Percentiles rank a stretch among this genome's conserved stretches.
Conservation (phyloP, 2,888 invertebrate species). For the Ferrisia virgata region DNA sequence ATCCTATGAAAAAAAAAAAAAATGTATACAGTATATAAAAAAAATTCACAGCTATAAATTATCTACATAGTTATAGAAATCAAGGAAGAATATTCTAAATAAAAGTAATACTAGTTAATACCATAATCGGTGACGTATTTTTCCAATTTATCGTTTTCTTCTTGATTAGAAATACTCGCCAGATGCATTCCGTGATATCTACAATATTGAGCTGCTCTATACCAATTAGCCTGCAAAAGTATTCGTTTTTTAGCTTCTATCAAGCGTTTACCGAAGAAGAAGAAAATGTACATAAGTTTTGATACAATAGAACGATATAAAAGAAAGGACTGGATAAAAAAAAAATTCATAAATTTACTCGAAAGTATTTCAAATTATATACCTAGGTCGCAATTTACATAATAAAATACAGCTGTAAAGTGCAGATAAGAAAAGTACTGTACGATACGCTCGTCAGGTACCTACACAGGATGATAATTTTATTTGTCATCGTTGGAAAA, state of each 20-base stretch:
- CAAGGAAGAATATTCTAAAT: too few relatives aligned
- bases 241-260: not conserved
- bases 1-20: conserved; percentile 59
- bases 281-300: not conserved
- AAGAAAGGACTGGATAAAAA: too few relatives aligned
- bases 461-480: not conserved
- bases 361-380: not conserved
- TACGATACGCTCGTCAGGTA: not conserved
- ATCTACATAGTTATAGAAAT: too few relatives aligned
- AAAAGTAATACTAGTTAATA: too few relatives aligned
- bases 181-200: conserved; percentile 91
- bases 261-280: not conserved
- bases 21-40: conserved; percentile 2
- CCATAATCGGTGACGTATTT: conserved; percentile 87
- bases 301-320: not conserved
- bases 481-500: conserved; percentile 9
- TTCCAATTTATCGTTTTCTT: conserved; percentile 85
- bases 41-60: too few relatives aligned
- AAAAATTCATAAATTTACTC: not conserved
- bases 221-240: conserved; percentile 82
- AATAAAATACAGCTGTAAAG: not conserved
- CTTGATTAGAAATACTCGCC: conserved; percentile 83
- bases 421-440: too few relatives aligned
- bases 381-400: not conserved
- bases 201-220: conserved; percentile 86